Evolutionary conservation across 2,888 invertebrate species (phyloP).

Genomic region (Bombyx huttoni): DNA sequence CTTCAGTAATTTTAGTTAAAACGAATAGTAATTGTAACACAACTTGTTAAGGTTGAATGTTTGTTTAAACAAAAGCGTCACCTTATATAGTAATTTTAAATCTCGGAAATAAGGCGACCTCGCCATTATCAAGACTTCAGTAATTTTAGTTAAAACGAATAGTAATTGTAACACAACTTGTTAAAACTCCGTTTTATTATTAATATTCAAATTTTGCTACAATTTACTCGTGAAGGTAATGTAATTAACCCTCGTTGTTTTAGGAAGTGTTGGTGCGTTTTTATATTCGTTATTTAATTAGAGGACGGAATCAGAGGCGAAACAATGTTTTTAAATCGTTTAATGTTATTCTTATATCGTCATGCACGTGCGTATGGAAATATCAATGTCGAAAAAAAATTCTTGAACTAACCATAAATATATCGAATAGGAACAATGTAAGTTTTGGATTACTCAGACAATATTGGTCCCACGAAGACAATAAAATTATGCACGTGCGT

Average conservation of each 20-base stretch:
- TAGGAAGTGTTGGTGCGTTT: neutral
- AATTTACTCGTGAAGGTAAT: slow-evolving; percentile 24
- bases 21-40: slow-evolving; percentile 27
- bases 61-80: slow-evolving; percentile 23
- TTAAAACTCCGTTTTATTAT: slow-evolving; percentile 4
- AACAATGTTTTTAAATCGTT: neutral
- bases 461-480: neutral
- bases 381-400: neutral
- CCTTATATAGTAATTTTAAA: slow-evolving; percentile 41
- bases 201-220: slow-evolving; percentile 22
- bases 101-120: slow-evolving; percentile 37
- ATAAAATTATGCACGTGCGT: neutral
- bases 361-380: neutral
- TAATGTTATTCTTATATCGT: neutral
- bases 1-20: slow-evolving; percentile 25
- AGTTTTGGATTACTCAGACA: neutral
- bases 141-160: slow-evolving; percentile 27
- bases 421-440: neutral
- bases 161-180: slow-evolving; percentile 22
- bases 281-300: neutral
- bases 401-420: neutral
- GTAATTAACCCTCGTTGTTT: slow-evolving; percentile 8
- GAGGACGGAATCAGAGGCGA: neutral
- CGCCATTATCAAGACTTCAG: slow-evolving; percentile 35
- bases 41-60: slow-evolving; percentile 34